A percentile compares a stretch with the other conserved stretches of the same genome.
These are phyloP conservation scores for Xenopus petersii DNA, from an alignment of 2,797 vertebrate genomes.

Conservation along the genomic window DNA sequence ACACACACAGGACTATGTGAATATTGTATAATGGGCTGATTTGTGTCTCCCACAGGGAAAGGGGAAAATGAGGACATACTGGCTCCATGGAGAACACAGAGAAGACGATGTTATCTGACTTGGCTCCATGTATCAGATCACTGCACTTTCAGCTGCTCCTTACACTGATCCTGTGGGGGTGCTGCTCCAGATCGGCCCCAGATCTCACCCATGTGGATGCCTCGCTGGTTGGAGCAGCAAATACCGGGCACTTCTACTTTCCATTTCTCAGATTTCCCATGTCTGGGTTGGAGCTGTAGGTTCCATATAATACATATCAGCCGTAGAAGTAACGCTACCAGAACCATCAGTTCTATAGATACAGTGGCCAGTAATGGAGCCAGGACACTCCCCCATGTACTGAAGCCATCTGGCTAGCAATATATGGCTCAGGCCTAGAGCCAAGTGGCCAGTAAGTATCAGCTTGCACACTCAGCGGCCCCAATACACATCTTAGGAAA, in stretches of 20 bases:
- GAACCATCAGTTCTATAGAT: no score
- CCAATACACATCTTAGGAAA: neutral
- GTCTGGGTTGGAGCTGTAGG: constrained; percentile 1
- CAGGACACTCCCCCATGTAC: no score
- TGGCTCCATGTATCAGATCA: neutral
- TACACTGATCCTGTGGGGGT: neutral
- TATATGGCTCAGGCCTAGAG: no score
- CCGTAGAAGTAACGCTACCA: neutral
- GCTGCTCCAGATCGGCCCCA: neutral
- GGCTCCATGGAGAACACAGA: constrained; percentile 90
- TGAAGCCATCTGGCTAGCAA: no score
- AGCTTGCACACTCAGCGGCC: neutral
- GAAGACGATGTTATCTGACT: constrained; percentile 70
- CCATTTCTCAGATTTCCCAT: constrained; percentile 1
- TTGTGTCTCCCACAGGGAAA: constrained; percentile 74
- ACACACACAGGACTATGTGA: no score
- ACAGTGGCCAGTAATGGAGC: no score
- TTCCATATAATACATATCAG: constrained; percentile 1
- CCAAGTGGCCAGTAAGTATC: no score
- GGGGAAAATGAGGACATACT: constrained; percentile 97
- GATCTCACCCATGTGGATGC: neutral
- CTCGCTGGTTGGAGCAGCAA: constrained; percentile 5
- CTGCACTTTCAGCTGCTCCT: constrained; percentile 12
- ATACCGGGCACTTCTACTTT: neutral
- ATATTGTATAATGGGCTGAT: no score